phyloP scores from a whole-genome alignment of 2,888 invertebrate species.

The Phyto melanocephala region DNA sequence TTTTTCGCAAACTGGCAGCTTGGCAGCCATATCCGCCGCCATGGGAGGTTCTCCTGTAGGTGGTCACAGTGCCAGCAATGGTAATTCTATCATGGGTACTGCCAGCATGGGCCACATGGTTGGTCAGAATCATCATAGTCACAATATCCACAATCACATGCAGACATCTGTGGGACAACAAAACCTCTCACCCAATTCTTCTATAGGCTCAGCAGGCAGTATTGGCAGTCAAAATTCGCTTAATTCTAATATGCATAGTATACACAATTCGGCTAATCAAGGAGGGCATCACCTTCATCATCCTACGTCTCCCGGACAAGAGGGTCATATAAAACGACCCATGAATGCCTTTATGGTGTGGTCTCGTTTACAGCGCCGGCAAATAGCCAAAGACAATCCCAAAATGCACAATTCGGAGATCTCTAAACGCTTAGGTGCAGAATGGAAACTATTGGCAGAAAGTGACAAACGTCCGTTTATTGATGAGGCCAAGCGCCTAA shows the following conservation, averaged over 20 bases:
- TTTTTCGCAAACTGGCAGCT: constrained; percentile 75
- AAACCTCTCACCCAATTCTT: constrained; percentile 76
- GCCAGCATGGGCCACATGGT: constrained; percentile 76
- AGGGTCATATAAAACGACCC: constrained; percentile 94
- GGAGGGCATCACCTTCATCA: constrained; percentile 68
- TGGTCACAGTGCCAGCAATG: constrained; percentile 73
- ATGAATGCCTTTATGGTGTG: constrained; percentile 99
- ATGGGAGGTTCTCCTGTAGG: constrained; percentile 77
- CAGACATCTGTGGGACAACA: constrained; percentile 72
- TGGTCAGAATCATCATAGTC: constrained; percentile 51
- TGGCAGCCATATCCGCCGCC: constrained; percentile 76
- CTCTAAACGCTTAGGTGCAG: constrained; percentile 93
- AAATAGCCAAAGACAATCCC: constrained; percentile 96
- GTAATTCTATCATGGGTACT: constrained; percentile 72
- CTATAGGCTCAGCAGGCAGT: constrained; percentile 73
- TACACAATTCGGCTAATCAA: constrained; percentile 47
- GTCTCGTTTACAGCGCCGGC: constrained; percentile 93
- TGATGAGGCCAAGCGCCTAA: constrained; percentile 94
- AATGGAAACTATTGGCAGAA: constrained; percentile 94
- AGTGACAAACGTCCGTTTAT: constrained; percentile 95
- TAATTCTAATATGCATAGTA: constrained; percentile 64
- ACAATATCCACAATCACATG: constrained; percentile 58
- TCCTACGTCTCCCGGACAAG: constrained; percentile 79
- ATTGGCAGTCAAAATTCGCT: constrained; percentile 68
- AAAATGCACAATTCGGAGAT: constrained; percentile 95